Evolutionary conservation across 92 coral and sea anemone genomes (phyloP).

Genomic region (Porites rus): DNA sequence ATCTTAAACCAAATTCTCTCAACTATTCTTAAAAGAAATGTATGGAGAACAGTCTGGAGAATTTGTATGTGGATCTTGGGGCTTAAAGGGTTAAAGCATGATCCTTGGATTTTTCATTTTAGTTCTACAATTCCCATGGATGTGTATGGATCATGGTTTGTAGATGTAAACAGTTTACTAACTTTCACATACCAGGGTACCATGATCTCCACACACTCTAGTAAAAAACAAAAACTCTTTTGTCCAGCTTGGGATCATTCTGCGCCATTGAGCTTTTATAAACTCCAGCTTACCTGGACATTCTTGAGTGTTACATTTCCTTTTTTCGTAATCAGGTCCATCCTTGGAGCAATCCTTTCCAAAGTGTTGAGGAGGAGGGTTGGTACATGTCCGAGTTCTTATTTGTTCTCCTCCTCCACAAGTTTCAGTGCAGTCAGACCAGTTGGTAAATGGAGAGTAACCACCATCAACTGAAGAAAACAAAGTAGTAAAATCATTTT

Average conservation of each 20-base stretch:
- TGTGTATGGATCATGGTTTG: too few species aligned
- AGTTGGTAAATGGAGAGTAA: slow-evolving; percentile 84
- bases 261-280: not conserved
- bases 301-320: slow-evolving; percentile 87
- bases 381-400: slow-evolving; percentile 92
- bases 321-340: slow-evolving; percentile 85
- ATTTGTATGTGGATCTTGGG: too few species aligned
- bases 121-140: too few species aligned
- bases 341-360: slow-evolving; percentile 87
- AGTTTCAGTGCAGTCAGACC: slow-evolving; percentile 95
- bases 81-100: too few species aligned
- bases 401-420: slow-evolving; percentile 95
- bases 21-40: too few species aligned
- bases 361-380: slow-evolving; percentile 90
- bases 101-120: too few species aligned
- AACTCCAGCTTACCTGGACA: slow-evolving; percentile 80
- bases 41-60: too few species aligned
- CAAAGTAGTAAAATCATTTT: not conserved
- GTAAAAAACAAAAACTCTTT: too few species aligned
- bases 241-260: not conserved
- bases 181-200: too few species aligned
- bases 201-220: too few species aligned
- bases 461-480: slow-evolving; percentile 89
- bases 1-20: too few species aligned
- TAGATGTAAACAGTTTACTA: too few species aligned